These are phyloP conservation scores for Nyctalus aviator DNA, from an alignment of 2,797 vertebrate genomes.

Conservation along the genomic window DNA sequence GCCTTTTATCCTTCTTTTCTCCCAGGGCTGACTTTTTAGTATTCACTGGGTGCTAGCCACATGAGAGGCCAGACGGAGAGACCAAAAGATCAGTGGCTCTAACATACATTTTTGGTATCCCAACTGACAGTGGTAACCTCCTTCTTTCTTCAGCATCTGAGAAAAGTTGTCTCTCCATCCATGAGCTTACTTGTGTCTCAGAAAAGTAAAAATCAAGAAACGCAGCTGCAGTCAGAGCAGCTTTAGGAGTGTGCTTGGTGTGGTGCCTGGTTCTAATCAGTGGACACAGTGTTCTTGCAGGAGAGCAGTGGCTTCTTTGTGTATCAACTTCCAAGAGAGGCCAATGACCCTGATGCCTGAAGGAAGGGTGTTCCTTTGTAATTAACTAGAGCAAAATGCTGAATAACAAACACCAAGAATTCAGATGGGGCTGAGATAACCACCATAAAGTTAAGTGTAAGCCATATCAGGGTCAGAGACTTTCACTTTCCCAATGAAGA, in stretches of 20 bases:
- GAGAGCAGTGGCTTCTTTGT: conserved; percentile 4
- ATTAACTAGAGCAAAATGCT: conserved; percentile 56
- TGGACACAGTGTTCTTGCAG: background rate
- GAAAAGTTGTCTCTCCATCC: conserved; percentile 18
- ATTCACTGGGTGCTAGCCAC: conserved; percentile 4
- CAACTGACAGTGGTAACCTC: background rate
- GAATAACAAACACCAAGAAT: conserved; percentile 52
- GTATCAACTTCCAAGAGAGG: conserved; percentile 37
- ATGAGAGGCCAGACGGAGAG: conserved; percentile 19
- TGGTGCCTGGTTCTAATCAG: conserved; percentile 43
- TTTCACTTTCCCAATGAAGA: conserved; percentile 5
- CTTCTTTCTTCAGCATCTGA: conserved; percentile 12
- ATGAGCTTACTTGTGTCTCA: background rate
- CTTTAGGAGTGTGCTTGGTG: background rate
- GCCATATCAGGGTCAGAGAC: background rate
- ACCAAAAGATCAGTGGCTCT: background rate
- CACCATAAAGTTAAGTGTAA: conserved; percentile 39
- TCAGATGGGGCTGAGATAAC: background rate
- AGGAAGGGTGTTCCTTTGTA: conserved; percentile 1
- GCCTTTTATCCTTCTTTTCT: conserved; percentile 30
- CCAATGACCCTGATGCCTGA: background rate
- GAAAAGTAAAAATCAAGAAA: conserved; percentile 41
- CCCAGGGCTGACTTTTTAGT: background rate
- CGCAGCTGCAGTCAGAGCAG: conserved; percentile 4
- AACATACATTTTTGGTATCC: background rate